Evolutionary conservation across 2,113 vertebrate genomes (phyloP).

Genomic region (Mobula birostris): DNA sequence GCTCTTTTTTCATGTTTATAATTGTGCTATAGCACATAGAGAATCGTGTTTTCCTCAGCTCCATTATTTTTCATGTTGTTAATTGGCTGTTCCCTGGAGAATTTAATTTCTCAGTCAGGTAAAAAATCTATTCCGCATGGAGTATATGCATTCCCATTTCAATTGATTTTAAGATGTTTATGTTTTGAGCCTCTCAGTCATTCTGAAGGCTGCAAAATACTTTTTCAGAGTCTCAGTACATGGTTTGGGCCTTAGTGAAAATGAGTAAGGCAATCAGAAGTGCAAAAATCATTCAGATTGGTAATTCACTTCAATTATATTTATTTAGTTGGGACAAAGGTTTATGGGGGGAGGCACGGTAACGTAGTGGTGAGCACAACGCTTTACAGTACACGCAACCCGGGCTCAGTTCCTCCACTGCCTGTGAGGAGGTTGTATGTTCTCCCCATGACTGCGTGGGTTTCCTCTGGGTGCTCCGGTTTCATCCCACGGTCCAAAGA

Average conservation of each 20-base stretch:
- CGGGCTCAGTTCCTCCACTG: too few relatives aligned
- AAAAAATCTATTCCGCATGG: neutral
- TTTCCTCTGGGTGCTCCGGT: too few relatives aligned
- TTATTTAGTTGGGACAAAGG: neutral
- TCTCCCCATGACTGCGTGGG: too few relatives aligned
- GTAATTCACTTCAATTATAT: neutral
- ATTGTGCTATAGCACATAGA: neutral
- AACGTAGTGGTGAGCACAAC: too few relatives aligned
- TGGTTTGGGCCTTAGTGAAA: neutral
- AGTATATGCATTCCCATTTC: neutral
- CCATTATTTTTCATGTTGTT: conserved; percentile 4
- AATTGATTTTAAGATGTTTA: neutral
- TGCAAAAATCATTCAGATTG: neutral
- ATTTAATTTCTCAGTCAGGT: neutral
- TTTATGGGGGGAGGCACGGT: neutral
- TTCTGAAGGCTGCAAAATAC: neutral
- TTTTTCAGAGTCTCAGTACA: neutral
- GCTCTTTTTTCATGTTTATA: neutral
- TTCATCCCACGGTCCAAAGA: too few relatives aligned
- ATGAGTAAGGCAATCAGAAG: neutral
- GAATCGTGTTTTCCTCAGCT: neutral
- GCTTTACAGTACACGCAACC: too few relatives aligned
- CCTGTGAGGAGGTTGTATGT: too few relatives aligned
- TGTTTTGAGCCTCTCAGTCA: neutral
- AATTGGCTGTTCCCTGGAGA: neutral